Base-by-base conservation (phyloP, 2,888 invertebrate genomes). In the Hypena proboscidalis region DNA sequence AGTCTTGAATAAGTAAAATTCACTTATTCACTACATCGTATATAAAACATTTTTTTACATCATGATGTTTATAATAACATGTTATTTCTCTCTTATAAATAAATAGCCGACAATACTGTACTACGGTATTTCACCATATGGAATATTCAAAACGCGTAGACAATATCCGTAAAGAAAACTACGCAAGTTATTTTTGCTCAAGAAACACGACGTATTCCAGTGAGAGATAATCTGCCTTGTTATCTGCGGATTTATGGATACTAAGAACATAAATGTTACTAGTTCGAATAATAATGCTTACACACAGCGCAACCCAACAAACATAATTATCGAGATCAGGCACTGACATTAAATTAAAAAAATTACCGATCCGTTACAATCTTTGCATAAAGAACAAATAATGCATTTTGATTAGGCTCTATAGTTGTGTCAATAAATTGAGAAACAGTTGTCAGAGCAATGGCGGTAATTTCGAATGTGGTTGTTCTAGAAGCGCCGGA, bases 211-310 rank as follows among this genome's bases (percentile, higher is more conserved):
- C 44, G 50, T 40, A 43, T 43, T 27, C 6, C 20, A 13, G 6
- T 39, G 11, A 30, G 39, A 26, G 13, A 35, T 36, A 46, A 55
- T 41, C 42, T 55, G 36, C 11, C 38, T 38, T 48, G 40, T 58
- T 58, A 54, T 41, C 35, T 53, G n/a, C 4, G 43, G 37, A 35
- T 48, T 58, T 36, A 54, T 47, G 37, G 40, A 37, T 41, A 13
- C n/a, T 29, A 29, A 9, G 23, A 9, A 27, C 4, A 14, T 14
- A 27, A 23, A n/a, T n/a, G n/a, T n/a, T n/a, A n/a, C n/a, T n/a
- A n/a, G n/a, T n/a, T n/a, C n/a, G n/a, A n/a, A n/a, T n/a, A n/a
- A n/a, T n/a, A n/a, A n/a, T n/a, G n/a, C n/a, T n/a, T n/a, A n/a
- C n/a, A n/a, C n/a, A n/a, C n/a, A n/a, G n/a, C n/a, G n/a, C n/a